These are phyloP conservation scores for Cervus canadensis DNA, from an alignment of 2,113 vertebrate genomes.

Conservation along the genomic window DNA sequence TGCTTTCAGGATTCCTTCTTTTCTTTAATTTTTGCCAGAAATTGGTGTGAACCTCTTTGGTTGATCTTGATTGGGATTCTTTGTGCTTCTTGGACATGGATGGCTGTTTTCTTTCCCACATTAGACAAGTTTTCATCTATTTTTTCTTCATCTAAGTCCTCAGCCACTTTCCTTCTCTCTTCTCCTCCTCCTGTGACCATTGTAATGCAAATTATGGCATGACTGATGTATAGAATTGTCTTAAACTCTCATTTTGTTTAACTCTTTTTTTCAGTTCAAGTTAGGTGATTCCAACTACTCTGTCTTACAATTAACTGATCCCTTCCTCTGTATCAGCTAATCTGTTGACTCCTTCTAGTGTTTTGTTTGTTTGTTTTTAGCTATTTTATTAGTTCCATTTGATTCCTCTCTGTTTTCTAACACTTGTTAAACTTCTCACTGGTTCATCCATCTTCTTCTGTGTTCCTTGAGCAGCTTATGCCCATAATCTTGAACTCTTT, in stretches of 20 bases:
- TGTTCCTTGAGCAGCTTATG: not conserved
- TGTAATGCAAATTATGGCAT: not conserved
- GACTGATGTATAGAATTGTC: not conserved
- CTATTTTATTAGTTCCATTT: not conserved
- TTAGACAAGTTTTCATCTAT: not conserved
- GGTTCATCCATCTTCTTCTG: not conserved
- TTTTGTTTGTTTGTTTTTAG: not conserved
- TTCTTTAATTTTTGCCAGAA: not conserved
- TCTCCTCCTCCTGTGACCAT: not conserved
- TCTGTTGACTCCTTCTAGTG: not conserved
- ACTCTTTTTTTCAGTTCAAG: not conserved
- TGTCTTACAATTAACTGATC: not conserved
- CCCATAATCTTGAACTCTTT: not conserved
- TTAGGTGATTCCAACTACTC: not conserved
- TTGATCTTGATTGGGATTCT: not conserved
- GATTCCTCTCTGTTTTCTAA: not conserved
- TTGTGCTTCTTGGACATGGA: not conserved
- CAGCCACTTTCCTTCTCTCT: not conserved
- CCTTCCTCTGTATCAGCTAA: not conserved
- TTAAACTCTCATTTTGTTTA: not conserved
- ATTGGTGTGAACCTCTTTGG: not conserved
- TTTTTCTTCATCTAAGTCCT: not conserved
- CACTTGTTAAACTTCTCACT: not conserved
- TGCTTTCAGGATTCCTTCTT: not conserved
- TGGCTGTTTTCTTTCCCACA: not conserved